A percentile compares a stretch with the other conserved stretches of the same genome.
Evolutionary conservation across 37 sponge, comb jelly and placozoan genomes (phyloP).

Genomic region (Diacarnus erythraeanus): DNA sequence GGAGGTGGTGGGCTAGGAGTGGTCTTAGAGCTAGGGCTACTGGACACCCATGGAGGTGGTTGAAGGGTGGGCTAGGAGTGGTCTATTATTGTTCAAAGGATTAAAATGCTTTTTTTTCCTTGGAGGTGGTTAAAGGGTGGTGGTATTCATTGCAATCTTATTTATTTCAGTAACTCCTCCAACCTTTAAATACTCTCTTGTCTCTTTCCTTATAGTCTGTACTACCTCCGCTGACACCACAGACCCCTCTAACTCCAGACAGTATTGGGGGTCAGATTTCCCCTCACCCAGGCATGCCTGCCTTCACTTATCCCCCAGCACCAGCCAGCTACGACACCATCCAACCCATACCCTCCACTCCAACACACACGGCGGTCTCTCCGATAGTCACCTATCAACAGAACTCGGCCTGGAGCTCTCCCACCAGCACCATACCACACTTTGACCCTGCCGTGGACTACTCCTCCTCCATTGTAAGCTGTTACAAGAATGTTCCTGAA

Average conservation of each 20-base stretch:
- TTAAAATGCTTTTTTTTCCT: no score
- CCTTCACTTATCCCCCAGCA: conserved; percentile 52
- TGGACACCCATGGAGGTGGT: no score
- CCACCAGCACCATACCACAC: conserved; percentile 6
- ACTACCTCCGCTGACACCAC: conserved; percentile 61
- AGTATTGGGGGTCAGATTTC: conserved; percentile 62
- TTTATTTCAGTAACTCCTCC: no score
- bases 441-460: conserved; percentile 13
- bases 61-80: no score
- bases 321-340: conserved; percentile 31
- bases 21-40: no score
- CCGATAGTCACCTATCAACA: conserved; percentile 43
- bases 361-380: conserved; percentile 31
- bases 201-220: neutral
- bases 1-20: no score
- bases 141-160: no score
- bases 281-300: conserved; percentile 47
- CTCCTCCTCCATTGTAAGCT: conserved; percentile 7
- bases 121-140: neutral
- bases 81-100: no score
- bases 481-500: neutral
- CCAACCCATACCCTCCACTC: conserved; percentile 17
- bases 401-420: conserved; percentile 18
- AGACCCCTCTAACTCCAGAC: conserved; percentile 65
- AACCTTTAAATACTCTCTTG: neutral